phyloP scores from a whole-genome alignment of 1,140 invertebrate species.

The Kradibia gibbosae region DNA sequence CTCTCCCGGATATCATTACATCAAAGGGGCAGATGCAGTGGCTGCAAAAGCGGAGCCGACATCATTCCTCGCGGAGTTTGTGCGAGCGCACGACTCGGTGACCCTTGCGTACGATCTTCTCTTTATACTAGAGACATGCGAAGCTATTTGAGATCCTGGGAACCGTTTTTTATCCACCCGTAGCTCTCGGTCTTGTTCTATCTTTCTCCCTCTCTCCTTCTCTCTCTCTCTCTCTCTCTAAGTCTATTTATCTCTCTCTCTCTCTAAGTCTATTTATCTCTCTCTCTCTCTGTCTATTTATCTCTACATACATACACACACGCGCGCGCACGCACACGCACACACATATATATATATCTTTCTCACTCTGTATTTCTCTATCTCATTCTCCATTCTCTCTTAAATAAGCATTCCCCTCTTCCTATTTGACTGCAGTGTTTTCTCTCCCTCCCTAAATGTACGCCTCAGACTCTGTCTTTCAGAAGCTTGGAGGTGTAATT shows the following conservation, averaged over 20 bases:
- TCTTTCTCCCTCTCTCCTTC: neutral
- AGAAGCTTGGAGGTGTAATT: conserved; percentile 59
- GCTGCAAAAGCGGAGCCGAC: conserved; percentile 21
- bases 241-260: no score
- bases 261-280: neutral
- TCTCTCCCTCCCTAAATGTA: neutral
- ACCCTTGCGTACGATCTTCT: conserved; percentile 65
- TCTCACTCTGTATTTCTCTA: conserved; percentile 43
- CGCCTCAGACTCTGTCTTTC: conserved; percentile 57
- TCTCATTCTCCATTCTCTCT: neutral
- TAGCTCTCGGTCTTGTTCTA: neutral
- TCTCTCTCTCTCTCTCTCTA: conserved; percentile 50
- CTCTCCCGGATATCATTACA: conserved; percentile 60
- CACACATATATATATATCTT: conserved; percentile 30
- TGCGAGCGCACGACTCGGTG: conserved; percentile 54
- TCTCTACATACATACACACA: neutral
- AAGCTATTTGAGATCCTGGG: conserved; percentile 69
- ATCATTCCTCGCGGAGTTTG: conserved; percentile 52
- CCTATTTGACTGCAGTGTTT: conserved; percentile 8
- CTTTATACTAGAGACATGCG: conserved; percentile 65
- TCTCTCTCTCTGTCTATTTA: neutral
- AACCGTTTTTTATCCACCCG: conserved; percentile 69
- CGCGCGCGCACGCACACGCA: neutral
- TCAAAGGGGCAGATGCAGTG: conserved; percentile 49
- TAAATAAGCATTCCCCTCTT: neutral